phyloP scores from a whole-genome alignment of 2,888 invertebrate genomes.

The Anticlea derivata region DNA sequence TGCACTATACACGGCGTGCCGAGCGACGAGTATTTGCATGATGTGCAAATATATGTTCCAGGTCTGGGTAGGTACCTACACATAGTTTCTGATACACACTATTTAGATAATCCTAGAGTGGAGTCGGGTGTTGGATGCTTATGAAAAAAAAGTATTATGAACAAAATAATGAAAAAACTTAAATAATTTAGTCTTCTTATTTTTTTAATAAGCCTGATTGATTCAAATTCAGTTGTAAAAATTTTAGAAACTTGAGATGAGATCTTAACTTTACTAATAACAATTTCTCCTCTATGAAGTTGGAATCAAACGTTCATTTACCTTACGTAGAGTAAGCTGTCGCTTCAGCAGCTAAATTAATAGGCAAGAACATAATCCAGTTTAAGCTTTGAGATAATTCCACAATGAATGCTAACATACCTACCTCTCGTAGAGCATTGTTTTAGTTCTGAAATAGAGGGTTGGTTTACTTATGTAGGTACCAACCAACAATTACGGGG shows the following conservation, averaged over 20 bases:
- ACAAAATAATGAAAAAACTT: too few species aligned
- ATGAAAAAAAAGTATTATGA: too few species aligned
- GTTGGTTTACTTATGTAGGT: too few species aligned
- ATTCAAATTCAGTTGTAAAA: neutral
- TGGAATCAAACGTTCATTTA: conserved; percentile 17
- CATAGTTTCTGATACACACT: too few species aligned
- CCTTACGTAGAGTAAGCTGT: conserved; percentile 9
- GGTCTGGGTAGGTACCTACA: too few species aligned
- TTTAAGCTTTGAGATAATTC: conserved; percentile 31
- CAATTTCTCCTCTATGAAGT: conserved; percentile 14
- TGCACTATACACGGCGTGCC: too few species aligned
- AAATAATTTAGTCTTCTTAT: too few species aligned
- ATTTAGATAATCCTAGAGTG: too few species aligned
- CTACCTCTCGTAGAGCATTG: conserved; percentile 17
- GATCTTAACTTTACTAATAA: conserved; percentile 16
- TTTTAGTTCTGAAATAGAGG: neutral
- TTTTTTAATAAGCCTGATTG: neutral
- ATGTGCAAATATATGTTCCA: too few species aligned
- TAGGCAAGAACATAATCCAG: conserved; percentile 29
- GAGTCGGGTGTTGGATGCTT: too few species aligned
- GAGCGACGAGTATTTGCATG: too few species aligned
- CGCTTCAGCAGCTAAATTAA: conserved; percentile 24
- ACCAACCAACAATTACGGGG: neutral
- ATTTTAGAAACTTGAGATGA: conserved; percentile 10
- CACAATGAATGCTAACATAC: conserved; percentile 31